Evolutionary conservation across 2,888 invertebrate genomes (phyloP).

Genomic region (Pollenia angustigena): DNA sequence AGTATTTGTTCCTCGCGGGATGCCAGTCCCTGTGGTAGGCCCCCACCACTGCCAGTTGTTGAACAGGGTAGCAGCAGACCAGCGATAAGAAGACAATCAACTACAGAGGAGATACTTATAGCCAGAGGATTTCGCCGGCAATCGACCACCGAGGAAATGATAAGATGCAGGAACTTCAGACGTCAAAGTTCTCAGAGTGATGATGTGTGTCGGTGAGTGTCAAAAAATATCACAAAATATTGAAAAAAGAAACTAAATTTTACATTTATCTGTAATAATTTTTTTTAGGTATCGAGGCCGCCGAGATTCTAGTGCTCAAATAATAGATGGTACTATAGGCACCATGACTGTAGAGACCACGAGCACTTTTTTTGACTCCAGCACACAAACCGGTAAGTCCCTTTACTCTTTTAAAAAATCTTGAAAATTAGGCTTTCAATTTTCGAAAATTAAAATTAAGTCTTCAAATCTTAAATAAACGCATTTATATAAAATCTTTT

Average conservation of each 20-base stretch:
- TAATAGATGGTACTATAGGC: conserved; percentile 95
- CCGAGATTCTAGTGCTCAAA: conserved; percentile 94
- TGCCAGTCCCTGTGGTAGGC: conserved; percentile 91
- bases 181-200: conserved; percentile 95
- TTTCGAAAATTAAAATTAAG: neutral
- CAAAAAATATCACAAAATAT: neutral
- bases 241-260: neutral
- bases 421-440: neutral
- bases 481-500: neutral
- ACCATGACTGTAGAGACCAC: conserved; percentile 97
- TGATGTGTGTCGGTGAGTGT: conserved; percentile 87
- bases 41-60: conserved; percentile 85
- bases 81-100: conserved; percentile 93
- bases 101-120: conserved; percentile 95
- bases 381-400: conserved; percentile 95
- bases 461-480: neutral
- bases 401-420: no score
- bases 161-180: conserved; percentile 95
- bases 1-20: conserved; percentile 92
- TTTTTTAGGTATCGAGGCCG: conserved; percentile 82
- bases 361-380: conserved; percentile 95
- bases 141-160: conserved; percentile 97
- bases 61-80: conserved; percentile 87
- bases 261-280: neutral
- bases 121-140: conserved; percentile 95